A percentile compares a stretch with the other conserved stretches of the same genome.
Conservation (phyloP, 2,797 vertebrate species). For the Oryzias sinensis region DNA sequence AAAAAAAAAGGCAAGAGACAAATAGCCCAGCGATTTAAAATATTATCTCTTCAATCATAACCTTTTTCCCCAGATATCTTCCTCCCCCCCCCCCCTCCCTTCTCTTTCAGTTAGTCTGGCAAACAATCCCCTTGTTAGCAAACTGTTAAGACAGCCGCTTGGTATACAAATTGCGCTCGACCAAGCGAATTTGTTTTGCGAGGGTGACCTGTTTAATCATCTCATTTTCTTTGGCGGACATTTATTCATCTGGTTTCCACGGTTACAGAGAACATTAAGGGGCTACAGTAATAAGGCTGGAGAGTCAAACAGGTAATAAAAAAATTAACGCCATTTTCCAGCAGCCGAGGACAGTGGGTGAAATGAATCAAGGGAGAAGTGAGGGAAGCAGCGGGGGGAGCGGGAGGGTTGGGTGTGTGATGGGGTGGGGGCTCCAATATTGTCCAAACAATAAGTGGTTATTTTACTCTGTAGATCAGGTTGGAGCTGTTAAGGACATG, state of each 20-base stretch:
- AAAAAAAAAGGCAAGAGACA: constrained; percentile 54
- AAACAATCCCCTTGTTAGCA: constrained; percentile 87
- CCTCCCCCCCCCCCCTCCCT: constrained; percentile 47
- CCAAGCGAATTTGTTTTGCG: constrained; percentile 99
- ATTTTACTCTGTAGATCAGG: constrained; percentile 84
- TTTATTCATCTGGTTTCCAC: constrained; percentile 99
- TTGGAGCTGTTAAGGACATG: constrained; percentile 77
- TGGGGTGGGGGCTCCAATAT: constrained; percentile 71
- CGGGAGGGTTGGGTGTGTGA: constrained; percentile 40
- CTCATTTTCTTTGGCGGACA: constrained; percentile 99
- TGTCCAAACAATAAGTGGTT: constrained; percentile 84
- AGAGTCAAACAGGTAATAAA: constrained; percentile 99
- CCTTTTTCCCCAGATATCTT: constrained; percentile 65
- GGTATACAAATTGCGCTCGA: constrained; percentile 84
- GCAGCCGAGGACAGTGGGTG: constrained; percentile 86
- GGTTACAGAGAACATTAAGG: constrained; percentile 99
- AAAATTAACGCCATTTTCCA: constrained; percentile 99
- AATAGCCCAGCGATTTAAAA: constrained; percentile 58
- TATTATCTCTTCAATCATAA: constrained; percentile 74
- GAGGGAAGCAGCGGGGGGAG: constrained; percentile 69
- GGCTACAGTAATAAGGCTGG: constrained; percentile 99
- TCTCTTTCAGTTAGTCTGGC: constrained; percentile 75
- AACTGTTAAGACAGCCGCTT: constrained; percentile 83
- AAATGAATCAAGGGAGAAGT: constrained; percentile 87
- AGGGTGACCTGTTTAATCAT: constrained; percentile 99